These are phyloP conservation scores for Dolichomitus sp. DNA, from an alignment of 2,888 invertebrate species.

Conservation along the genomic window DNA sequence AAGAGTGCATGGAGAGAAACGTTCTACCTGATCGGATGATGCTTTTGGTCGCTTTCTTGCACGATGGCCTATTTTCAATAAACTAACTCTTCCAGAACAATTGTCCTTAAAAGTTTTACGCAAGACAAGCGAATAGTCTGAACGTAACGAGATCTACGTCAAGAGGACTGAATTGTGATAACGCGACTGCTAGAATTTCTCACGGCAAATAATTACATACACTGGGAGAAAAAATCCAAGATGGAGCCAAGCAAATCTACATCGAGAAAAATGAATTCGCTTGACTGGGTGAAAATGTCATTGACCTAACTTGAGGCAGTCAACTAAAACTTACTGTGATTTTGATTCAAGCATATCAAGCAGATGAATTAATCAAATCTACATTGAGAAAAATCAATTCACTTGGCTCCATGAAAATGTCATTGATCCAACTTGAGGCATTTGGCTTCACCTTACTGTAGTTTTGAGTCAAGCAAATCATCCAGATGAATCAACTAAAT, in stretches of 20 bases:
- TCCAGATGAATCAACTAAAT: too few species aligned
- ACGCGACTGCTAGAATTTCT: not conserved
- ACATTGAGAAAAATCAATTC: too few species aligned
- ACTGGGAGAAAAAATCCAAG: too few species aligned
- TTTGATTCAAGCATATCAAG: too few species aligned
- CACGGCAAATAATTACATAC: not conserved
- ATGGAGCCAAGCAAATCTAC: too few species aligned
- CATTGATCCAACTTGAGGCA: not conserved
- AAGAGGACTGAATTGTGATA: not conserved
- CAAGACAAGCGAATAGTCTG: not conserved
- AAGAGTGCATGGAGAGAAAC: constrained; percentile 4
- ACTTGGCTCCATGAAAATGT: not conserved
- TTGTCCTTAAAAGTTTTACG: not conserved
- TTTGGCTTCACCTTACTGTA: too few species aligned
- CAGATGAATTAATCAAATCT: too few species aligned
- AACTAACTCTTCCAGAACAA: constrained; percentile 9
- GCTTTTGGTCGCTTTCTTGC: constrained; percentile 6
- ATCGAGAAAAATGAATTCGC: too few species aligned
- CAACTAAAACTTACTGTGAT: too few species aligned
- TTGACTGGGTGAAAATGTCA: not conserved
- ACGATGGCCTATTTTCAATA: constrained; percentile 39
- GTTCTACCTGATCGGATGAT: constrained; percentile 19
- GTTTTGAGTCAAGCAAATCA: too few species aligned
- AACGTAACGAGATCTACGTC: not conserved
- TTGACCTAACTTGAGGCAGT: not conserved